Conservation (phyloP, 2,888 invertebrate genomes). For the Miltochrista miniata region DNA sequence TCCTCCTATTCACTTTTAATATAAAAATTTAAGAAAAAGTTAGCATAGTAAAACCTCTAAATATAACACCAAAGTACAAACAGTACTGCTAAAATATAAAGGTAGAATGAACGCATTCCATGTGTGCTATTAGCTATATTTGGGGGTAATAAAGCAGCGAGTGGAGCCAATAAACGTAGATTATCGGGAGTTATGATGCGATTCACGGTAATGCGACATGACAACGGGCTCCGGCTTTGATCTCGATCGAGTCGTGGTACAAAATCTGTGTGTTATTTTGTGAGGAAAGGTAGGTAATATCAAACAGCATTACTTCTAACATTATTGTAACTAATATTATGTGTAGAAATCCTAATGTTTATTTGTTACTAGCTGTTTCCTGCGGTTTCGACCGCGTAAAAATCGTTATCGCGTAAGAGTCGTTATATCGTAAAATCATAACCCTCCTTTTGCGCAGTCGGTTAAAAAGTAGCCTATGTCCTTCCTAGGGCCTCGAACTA, state of each 20-base stretch:
- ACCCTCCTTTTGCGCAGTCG: too few relatives aligned
- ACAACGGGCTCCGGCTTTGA: constrained; percentile 69
- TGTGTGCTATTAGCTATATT: constrained; percentile 44
- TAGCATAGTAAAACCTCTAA: too few relatives aligned
- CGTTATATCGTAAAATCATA: too few relatives aligned
- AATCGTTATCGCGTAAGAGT: too few relatives aligned
- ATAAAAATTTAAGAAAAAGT: too few relatives aligned
- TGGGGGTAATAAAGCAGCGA: constrained; percentile 64
- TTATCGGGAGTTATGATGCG: constrained; percentile 82
- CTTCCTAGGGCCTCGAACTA: too few relatives aligned
- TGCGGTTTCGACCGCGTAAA: too few relatives aligned
- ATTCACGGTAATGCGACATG: constrained; percentile 78
- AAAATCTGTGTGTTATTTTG: constrained; percentile 48
- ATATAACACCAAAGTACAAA: too few relatives aligned
- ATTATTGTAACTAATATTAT: neutral
- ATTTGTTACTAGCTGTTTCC: too few relatives aligned
- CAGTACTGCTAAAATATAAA: neutral
- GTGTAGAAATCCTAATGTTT: too few relatives aligned
- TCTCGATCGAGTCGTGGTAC: constrained; percentile 29
- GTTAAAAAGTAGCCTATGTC: too few relatives aligned
- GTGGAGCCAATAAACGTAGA: constrained; percentile 81
- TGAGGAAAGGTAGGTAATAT: constrained; percentile 35
- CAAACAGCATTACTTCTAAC: neutral
- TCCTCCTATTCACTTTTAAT: too few relatives aligned
- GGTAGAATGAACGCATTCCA: constrained; percentile 8